phyloP scores from a whole-genome alignment of 2,797 vertebrate species.

The Scyliorhinus canicula region DNA sequence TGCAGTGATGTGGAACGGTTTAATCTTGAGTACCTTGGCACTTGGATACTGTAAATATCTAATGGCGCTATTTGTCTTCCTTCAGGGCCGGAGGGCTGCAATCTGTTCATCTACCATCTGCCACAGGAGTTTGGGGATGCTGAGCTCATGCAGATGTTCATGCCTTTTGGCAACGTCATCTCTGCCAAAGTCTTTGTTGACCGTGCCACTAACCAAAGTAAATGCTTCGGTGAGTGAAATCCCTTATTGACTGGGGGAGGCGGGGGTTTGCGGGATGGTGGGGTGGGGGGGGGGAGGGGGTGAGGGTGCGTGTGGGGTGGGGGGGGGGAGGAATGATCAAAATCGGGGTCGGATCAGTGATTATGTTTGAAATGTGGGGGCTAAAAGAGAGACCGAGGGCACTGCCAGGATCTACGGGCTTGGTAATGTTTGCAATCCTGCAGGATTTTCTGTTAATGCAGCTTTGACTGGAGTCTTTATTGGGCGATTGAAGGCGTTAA shows the following conservation, averaged over 20 bases:
- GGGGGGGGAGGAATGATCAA: not conserved
- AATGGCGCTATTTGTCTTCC: not conserved
- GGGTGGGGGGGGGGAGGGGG: not conserved
- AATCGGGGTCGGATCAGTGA: not conserved
- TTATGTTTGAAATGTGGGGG: not conserved
- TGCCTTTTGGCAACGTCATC: constrained; percentile 68
- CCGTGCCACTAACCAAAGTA: constrained; percentile 71
- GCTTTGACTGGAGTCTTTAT: not conserved
- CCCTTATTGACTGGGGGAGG: not conserved
- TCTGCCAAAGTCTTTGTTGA: constrained; percentile 74
- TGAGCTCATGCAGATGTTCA: constrained; percentile 68
- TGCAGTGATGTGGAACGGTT: not conserved
- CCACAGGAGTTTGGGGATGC: constrained; percentile 66
- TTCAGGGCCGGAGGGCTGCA: constrained; percentile 67
- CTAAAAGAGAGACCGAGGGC: not conserved
- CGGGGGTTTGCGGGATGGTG: not conserved
- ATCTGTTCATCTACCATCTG: constrained; percentile 41
- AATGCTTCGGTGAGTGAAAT: constrained; percentile 65
- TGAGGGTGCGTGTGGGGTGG: too few species aligned
- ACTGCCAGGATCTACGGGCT: not conserved
- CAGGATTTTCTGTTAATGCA: not conserved
- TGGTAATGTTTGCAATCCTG: not conserved
- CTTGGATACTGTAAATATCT: not conserved
- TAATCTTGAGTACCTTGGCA: not conserved
- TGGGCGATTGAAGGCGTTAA: not conserved